Conservation (phyloP, 2,888 invertebrate genomes). For the Dynastes grantii region DNA sequence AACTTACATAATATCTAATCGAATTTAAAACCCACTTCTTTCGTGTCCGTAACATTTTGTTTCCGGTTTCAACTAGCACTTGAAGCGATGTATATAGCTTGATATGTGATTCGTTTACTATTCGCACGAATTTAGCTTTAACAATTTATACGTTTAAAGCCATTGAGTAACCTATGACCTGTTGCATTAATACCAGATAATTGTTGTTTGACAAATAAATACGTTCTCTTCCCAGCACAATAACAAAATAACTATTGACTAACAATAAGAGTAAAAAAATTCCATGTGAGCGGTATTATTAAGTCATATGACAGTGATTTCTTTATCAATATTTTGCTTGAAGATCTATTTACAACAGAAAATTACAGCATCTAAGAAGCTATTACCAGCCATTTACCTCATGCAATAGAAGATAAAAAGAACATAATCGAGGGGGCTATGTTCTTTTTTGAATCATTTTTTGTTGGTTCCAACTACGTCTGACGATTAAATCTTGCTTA, state of each 20-base stretch:
- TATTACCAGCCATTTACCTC: too few relatives aligned
- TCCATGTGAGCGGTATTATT: background rate
- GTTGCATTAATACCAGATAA: slow-evolving; percentile 36
- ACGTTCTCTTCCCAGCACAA: slow-evolving; percentile 16
- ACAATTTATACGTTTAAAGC: slow-evolving; percentile 28
- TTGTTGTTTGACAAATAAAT: slow-evolving; percentile 33
- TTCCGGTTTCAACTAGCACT: slow-evolving; percentile 4
- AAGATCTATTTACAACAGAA: background rate
- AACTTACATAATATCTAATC: slow-evolving; percentile 44
- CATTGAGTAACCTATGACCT: slow-evolving; percentile 39
- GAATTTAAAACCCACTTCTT: slow-evolving; percentile 12
- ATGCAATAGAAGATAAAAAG: too few relatives aligned
- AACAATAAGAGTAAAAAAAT: background rate
- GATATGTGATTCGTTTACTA: slow-evolving; percentile 12
- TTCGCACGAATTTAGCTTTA: slow-evolving; percentile 29
- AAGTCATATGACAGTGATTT: background rate
- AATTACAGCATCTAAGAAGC: too few relatives aligned
- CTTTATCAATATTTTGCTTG: background rate
- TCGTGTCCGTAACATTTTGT: slow-evolving; percentile 26
- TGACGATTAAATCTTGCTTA: too few relatives aligned
- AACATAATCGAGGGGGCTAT: too few relatives aligned
- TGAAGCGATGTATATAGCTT: background rate
- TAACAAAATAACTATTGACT: slow-evolving; percentile 5
- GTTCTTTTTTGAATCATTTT: too few relatives aligned
- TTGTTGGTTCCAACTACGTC: too few relatives aligned